phyloP scores from a whole-genome alignment of 1,140 invertebrate genomes.

The Zaprionus nigranus region DNA sequence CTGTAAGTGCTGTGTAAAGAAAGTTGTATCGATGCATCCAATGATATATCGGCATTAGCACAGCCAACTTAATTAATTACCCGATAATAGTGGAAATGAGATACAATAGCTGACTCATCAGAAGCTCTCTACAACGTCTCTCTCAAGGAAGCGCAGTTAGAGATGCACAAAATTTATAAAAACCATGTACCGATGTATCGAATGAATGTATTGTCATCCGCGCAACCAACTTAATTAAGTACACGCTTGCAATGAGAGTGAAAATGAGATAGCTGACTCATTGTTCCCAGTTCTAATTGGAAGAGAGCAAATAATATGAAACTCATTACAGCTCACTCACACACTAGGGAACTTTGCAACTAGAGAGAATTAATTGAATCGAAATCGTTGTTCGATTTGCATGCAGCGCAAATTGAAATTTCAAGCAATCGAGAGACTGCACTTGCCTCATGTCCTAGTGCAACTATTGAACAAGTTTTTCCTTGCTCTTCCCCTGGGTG shows the following conservation, averaged over 20 bases:
- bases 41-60: too few relatives aligned
- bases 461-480: conserved; percentile 66
- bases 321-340: conserved; percentile 1
- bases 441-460: conserved; percentile 62
- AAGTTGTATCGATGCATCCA: too few relatives aligned
- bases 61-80: too few relatives aligned
- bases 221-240: background rate
- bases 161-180: background rate
- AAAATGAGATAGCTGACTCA: background rate
- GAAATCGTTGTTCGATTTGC: conserved; percentile 40
- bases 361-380: conserved; percentile 26
- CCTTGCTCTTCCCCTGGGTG: conserved; percentile 38
- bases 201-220: background rate
- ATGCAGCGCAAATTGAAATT: conserved; percentile 39
- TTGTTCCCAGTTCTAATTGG: background rate
- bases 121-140: background rate
- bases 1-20: too few relatives aligned
- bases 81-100: too few relatives aligned
- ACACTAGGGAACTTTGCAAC: background rate
- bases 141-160: background rate
- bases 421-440: conserved; percentile 58
- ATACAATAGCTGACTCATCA: too few relatives aligned
- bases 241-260: background rate
- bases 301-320: background rate
- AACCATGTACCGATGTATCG: background rate